Evolutionary conservation across 2,888 invertebrate genomes (phyloP).

Genomic region (Hanleya hanleyi): DNA sequence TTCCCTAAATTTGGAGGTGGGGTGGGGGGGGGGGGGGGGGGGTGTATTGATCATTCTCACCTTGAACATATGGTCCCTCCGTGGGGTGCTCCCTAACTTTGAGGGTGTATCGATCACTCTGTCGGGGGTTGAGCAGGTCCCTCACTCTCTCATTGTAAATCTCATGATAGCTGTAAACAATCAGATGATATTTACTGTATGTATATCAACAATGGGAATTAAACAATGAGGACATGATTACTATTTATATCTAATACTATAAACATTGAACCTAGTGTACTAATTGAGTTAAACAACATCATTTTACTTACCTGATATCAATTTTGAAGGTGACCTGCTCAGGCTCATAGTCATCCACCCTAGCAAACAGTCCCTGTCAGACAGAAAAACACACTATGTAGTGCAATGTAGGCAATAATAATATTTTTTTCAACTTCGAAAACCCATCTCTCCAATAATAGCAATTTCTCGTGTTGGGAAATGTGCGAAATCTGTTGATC

Average conservation of each 20-base stretch:
- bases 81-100: constrained; percentile 86
- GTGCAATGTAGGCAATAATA: too few species aligned
- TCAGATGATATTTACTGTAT: not conserved
- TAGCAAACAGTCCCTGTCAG: constrained; percentile 69
- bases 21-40: too few species aligned
- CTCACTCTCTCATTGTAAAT: constrained; percentile 90
- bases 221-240: too few species aligned
- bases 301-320: constrained; percentile 64
- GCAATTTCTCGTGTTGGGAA: too few species aligned
- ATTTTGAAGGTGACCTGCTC: constrained; percentile 58
- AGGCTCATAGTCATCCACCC: constrained; percentile 54
- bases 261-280: too few species aligned
- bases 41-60: too few species aligned
- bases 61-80: constrained; percentile 88
- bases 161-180: constrained; percentile 81
- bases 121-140: constrained; percentile 76
- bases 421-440: too few species aligned
- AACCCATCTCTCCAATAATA: too few species aligned
- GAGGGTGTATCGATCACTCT: constrained; percentile 79
- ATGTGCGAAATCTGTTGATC: too few species aligned
- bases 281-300: too few species aligned
- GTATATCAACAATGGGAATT: not conserved
- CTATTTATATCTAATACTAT: too few species aligned
- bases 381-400: constrained; percentile 5
- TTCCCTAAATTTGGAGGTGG: too few species aligned